Percentiles rank a stretch among this genome's conserved stretches.
phyloP scores from a whole-genome alignment of 2,888 invertebrate genomes.

The Xanthorhoe spadicearia region DNA sequence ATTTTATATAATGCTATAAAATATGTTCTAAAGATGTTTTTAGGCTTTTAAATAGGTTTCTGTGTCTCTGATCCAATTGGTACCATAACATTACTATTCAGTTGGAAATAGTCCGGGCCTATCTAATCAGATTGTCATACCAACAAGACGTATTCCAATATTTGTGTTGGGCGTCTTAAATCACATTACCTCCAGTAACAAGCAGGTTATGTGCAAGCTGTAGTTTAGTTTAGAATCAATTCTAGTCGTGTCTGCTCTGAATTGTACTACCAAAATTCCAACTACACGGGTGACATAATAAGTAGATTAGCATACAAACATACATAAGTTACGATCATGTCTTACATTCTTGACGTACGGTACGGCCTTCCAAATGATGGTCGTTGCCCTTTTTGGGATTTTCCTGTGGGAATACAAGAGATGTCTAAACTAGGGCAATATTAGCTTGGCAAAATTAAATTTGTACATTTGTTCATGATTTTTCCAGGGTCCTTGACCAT shows the following conservation, averaged over 20 bases:
- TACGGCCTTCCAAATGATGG: constrained; percentile 10
- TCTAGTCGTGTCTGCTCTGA: constrained; percentile 71
- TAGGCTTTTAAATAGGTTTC: constrained; percentile 21
- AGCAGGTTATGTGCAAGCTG: constrained; percentile 73
- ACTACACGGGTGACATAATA: constrained; percentile 33
- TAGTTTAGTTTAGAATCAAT: constrained; percentile 75
- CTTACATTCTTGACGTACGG: constrained; percentile 17
- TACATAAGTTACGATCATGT: constrained; percentile 17
- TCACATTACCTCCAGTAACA: constrained; percentile 77
- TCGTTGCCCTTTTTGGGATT: constrained; percentile 15
- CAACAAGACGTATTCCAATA: constrained; percentile 75
- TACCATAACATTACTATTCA: constrained; percentile 65
- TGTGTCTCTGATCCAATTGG: constrained; percentile 47
- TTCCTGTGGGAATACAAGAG: background rate
- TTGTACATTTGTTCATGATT: background rate
- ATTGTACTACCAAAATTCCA: constrained; percentile 36
- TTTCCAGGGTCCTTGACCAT: background rate
- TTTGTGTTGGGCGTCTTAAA: constrained; percentile 81
- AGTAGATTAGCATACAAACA: constrained; percentile 23
- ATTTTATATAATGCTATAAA: no score
- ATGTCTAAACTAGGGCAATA: background rate
- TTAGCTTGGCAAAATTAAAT: background rate
- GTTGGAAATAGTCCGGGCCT: constrained; percentile 65
- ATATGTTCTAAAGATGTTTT: no score
- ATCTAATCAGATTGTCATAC: constrained; percentile 70